Evolutionary conservation across 2,888 invertebrate genomes (phyloP), one percentile per base, ranked within the genome.

Genomic region (Lysandra bellargus): DNA sequence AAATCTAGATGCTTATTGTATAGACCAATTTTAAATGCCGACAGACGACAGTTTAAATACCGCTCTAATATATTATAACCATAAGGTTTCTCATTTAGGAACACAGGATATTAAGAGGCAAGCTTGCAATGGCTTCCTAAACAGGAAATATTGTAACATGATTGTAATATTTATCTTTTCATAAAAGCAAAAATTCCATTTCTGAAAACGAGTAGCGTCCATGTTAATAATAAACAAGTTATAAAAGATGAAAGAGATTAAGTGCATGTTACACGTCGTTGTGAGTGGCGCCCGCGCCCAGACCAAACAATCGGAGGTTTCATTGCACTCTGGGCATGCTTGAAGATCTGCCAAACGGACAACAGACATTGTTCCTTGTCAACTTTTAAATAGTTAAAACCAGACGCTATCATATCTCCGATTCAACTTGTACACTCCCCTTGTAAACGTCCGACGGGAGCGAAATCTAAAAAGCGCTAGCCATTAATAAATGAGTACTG

Each of bases 251-350:
- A 77, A 57, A 44, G 49, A 57, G 44, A 75, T 53, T 64, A 23
- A 44, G 44, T 44, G 49, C 75, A 75, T 75, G 57, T 53, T 79
- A 60, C 74, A 75, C n/a, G 60, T 33, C 72, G 53, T 74, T 79
- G 74, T 79, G 57, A 74, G 40, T 44, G 74, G 79, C 74, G 74
- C 17, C 79, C 73, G 79, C 81, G 79, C 82, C 81, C 84, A 86
- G 86, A 85, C 86, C 84, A 86, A 85, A 87, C 86, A 86, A 83
- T 83, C 82, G 81, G 83, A 84, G 84, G 83, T 84, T 83, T 82
- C 84, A 82, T 80, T 86, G 86, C 84, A 84, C 83, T 81, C 80
- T 80, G 81, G 80, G 80, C 79, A 76, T 81, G 78, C 80, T 84
- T 83, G 83, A 81, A 79, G 74, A 78, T 61, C 78, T 83, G 84